Conservation (phyloP, 2,113 vertebrate species). For the Salvelinus namaycush region DNA sequence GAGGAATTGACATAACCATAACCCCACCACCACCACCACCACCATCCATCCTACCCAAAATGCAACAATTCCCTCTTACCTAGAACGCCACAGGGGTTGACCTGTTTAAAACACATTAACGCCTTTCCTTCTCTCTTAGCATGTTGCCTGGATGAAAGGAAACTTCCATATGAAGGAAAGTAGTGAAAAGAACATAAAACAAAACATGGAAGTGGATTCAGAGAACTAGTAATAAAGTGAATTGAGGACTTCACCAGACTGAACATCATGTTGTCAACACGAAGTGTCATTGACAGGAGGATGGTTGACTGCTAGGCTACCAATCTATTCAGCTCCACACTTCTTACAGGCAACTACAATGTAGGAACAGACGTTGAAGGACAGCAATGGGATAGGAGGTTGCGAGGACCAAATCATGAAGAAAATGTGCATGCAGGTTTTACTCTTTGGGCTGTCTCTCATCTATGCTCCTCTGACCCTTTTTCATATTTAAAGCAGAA, state of each 20-base stretch:
- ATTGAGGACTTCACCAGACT: conserved; percentile 59
- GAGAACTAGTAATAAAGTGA: conserved; percentile 12
- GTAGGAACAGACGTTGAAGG: conserved; percentile 3
- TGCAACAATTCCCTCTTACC: conserved; percentile 45
- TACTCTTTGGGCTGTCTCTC: conserved; percentile 51
- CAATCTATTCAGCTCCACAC: neutral
- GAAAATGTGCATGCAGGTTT: conserved; percentile 78
- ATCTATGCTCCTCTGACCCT: neutral
- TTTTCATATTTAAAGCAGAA: conserved; percentile 51
- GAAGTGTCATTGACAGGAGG: conserved; percentile 70
- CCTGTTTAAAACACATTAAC: conserved; percentile 44
- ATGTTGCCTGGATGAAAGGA: conserved; percentile 58
- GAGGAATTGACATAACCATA: conserved; percentile 44
- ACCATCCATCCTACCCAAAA: conserved; percentile 15
- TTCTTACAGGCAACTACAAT: conserved; percentile 46
- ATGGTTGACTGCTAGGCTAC: conserved; percentile 67
- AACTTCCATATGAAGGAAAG: conserved; percentile 38
- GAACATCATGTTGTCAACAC: conserved; percentile 74
- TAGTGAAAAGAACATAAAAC: conserved; percentile 7
- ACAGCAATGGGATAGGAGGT: neutral
- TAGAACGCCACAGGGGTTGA: conserved; percentile 54
- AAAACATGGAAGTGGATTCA: conserved; percentile 37
- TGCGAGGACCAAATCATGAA: conserved; percentile 28
- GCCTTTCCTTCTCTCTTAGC: conserved; percentile 54
- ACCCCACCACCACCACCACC: neutral